Evolutionary conservation across 2,113 vertebrate genomes (phyloP), one percentile per base, ranked within the genome.

Genomic region (Chaetorhynchus papuensis): DNA sequence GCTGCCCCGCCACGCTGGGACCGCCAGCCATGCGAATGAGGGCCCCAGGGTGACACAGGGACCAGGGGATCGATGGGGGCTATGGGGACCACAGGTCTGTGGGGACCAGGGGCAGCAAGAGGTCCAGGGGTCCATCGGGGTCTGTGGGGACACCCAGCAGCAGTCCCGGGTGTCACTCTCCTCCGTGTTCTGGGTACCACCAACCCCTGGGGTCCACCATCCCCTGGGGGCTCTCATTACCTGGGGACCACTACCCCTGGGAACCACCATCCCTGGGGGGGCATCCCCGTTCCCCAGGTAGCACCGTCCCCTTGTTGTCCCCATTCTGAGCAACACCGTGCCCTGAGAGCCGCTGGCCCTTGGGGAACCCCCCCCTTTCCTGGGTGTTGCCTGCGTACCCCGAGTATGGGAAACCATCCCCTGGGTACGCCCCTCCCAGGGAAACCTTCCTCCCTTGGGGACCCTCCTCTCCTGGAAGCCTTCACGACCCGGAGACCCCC

Each of bases 1-100:
- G 15, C 75, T 64, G 77, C 59, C 52, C 69, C 28, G 59, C 72
- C 94, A 69, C 66, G 69, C 92, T 91, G 94, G 90, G 90, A 23
- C 53, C 3, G 47, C 54, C 66, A 9, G 87, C 64, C 52, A 2
- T 8, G 57, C 8, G 9, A 26, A 15, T 15, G 39, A 24, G 81
- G 68, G 27, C 24, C 7, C 14, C 17, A 20, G 59, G 33, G 69
- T 50, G 47, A 35, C 33, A 27, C 4, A 3, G 50, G 53, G 16
- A 8, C 35, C 41, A 1, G 8, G 22, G 30, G 11, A 41, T 8
- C 8, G 0, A 10, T 5, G 10, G 26, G 22, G 42, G 5, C 15
- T 15, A 1, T 3, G 11, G 41, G 57, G 39, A n/a, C 14, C 23
- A 11, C 0, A 3, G 24, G 28, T 44, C 9, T 41, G 8, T 18